Conservation (phyloP, 2,797 vertebrate genomes). For the Acrossocheilus fasciatus region DNA sequence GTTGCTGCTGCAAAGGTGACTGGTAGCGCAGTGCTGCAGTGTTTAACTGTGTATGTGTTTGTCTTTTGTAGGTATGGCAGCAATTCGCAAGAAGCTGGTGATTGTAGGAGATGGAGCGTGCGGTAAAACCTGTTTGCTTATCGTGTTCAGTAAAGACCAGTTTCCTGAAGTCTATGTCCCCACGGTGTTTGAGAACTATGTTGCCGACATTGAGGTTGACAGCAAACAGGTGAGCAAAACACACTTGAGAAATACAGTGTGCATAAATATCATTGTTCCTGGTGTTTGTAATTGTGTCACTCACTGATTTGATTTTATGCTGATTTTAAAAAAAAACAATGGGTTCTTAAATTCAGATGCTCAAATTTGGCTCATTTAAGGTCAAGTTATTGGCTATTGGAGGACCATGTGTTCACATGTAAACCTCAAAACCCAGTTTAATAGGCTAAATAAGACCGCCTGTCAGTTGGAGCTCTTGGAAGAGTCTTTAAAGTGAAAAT, state of each 20-base stretch:
- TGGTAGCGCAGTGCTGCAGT: slow-evolving; percentile 19
- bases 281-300: not conserved
- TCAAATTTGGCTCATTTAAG: not conserved
- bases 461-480: slow-evolving; percentile 28
- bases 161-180: slow-evolving; percentile 98
- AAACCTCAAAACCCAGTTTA: slow-evolving; percentile 43
- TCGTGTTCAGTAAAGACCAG: slow-evolving; percentile 99
- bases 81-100: slow-evolving; percentile 98
- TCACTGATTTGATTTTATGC: not conserved
- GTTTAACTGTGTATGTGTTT: slow-evolving; percentile 30
- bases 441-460: slow-evolving; percentile 11
- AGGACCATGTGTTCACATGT: not conserved
- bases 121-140: slow-evolving; percentile 98
- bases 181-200: slow-evolving; percentile 98
- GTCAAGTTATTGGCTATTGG: not conserved
- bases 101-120: slow-evolving; percentile 98
- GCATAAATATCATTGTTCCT: not conserved
- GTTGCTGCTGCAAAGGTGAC: not conserved
- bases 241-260: not conserved
- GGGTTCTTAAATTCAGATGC: not conserved
- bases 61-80: slow-evolving; percentile 88
- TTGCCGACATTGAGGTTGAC: slow-evolving; percentile 98
- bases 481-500: slow-evolving; percentile 30
- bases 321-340: not conserved
- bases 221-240: slow-evolving; percentile 89